These are phyloP conservation scores for Hypanus sabinus DNA, from an alignment of 2,113 vertebrate species.

Conservation along the genomic window DNA sequence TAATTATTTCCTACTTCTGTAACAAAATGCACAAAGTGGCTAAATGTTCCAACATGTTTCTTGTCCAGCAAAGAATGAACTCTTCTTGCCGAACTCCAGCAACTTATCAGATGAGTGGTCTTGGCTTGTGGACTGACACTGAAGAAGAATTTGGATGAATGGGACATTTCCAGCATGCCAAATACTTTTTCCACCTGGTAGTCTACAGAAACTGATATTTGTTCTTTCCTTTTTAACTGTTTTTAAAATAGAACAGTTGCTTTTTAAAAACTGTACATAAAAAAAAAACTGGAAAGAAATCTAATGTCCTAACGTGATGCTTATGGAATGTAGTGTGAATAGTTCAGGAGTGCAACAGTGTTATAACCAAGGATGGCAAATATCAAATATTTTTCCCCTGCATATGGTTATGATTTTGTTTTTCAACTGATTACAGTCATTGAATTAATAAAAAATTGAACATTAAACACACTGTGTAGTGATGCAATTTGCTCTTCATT, in stretches of 20 bases:
- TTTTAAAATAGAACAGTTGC: background rate
- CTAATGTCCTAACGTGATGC: background rate
- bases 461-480: background rate
- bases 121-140: background rate
- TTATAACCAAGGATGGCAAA: background rate
- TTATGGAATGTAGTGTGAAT: background rate
- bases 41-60: background rate
- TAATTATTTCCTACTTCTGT: background rate
- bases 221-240: background rate
- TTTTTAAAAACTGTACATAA: background rate
- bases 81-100: background rate
- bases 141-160: background rate
- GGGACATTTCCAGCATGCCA: background rate
- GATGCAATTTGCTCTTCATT: conserved; percentile 15
- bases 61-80: conserved; percentile 1
- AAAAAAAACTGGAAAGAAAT: background rate
- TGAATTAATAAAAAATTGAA: background rate
- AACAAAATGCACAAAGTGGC: conserved; percentile 23
- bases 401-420: background rate
- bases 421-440: background rate
- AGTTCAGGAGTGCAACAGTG: background rate
- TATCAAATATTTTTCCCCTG: background rate
- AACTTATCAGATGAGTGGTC: background rate
- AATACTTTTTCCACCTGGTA: too few species aligned
- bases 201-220: background rate